These are phyloP conservation scores for Scyliorhinus canicula DNA, from an alignment of 2,797 vertebrate species.

Conservation along the genomic window DNA sequence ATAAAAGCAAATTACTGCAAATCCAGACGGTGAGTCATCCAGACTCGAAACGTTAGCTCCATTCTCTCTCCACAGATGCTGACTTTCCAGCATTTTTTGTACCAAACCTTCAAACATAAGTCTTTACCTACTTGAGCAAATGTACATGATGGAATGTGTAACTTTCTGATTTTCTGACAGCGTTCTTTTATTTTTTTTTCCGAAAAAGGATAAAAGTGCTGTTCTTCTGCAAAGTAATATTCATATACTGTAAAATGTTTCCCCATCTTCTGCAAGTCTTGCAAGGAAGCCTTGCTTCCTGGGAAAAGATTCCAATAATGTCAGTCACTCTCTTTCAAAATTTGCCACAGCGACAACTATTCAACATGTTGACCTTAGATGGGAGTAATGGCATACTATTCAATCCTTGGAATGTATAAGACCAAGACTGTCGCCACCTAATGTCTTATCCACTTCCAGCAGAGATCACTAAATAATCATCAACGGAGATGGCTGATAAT, in stretches of 20 bases:
- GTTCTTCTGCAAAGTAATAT: neutral
- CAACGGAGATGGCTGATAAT: neutral
- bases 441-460: neutral
- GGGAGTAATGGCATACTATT: neutral
- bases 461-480: neutral
- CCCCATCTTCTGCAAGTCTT: neutral
- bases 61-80: too few species aligned
- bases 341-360: neutral
- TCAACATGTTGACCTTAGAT: neutral
- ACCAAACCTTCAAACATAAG: neutral
- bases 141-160: neutral
- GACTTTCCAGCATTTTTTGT: too few species aligned
- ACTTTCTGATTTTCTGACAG: neutral
- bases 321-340: neutral
- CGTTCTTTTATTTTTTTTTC: neutral
- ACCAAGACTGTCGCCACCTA: neutral
- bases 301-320: neutral
- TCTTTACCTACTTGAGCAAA: neutral
- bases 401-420: neutral
- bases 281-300: neutral
- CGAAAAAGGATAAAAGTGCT: neutral
- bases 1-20: too few species aligned
- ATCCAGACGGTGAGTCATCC: too few species aligned
- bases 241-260: neutral
- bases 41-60: too few species aligned